These are phyloP conservation scores for Sweltsa coloradensis DNA, from an alignment of 1,140 invertebrate species.

Conservation along the genomic window DNA sequence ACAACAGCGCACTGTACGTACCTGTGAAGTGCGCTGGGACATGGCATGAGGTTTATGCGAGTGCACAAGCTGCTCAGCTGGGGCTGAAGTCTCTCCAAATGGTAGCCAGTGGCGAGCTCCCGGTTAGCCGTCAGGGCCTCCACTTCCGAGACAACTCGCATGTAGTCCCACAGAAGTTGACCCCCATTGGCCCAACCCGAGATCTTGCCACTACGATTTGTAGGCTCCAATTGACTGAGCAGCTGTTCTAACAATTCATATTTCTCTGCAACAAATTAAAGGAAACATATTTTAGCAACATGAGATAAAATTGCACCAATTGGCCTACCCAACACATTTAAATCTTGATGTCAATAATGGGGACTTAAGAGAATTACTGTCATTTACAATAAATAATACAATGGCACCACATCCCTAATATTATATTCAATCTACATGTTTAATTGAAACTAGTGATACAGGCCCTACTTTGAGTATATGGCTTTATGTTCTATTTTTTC, in stretches of 20 bases:
- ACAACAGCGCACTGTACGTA: slow-evolving; percentile 22
- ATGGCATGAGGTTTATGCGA: slow-evolving; percentile 45
- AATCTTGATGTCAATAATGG: too few species aligned
- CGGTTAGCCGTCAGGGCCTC: slow-evolving; percentile 31
- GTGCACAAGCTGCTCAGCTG: slow-evolving; percentile 45
- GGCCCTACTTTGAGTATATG: not conserved
- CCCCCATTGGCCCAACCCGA: slow-evolving; percentile 47
- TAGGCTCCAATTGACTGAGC: slow-evolving; percentile 33
- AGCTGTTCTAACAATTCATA: slow-evolving; percentile 46
- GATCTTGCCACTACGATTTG: slow-evolving; percentile 31
- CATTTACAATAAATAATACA: too few species aligned
- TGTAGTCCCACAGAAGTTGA: slow-evolving; percentile 52
- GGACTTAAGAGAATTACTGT: too few species aligned
- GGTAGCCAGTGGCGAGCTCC: slow-evolving; percentile 35
- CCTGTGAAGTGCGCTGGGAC: slow-evolving; percentile 46
- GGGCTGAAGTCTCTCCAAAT: slow-evolving; percentile 47
- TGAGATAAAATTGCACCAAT: not conserved
- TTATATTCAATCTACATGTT: too few species aligned
- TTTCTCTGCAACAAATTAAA: slow-evolving; percentile 44
- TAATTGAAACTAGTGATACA: too few species aligned
- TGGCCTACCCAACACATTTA: too few species aligned
- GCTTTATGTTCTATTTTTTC: not conserved
- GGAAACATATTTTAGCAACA: slow-evolving; percentile 10
- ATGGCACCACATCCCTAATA: too few species aligned
- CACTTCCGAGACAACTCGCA: slow-evolving; percentile 41